Conservation (phyloP, 2,113 vertebrate species). For the Siphamia tubifer region DNA sequence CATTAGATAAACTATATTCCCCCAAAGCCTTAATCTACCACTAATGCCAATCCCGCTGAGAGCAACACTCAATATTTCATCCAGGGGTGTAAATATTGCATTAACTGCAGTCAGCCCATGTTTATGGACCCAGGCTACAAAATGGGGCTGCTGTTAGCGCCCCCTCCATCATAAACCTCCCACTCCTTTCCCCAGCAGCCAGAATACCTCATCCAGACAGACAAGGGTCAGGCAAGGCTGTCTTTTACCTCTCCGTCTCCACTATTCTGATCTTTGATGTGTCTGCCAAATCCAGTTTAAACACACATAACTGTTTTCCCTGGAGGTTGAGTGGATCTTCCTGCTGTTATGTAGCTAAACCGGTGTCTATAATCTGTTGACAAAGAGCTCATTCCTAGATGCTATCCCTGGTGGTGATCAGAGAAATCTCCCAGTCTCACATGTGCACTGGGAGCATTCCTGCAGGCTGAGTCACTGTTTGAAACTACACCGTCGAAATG, state of each 20-base stretch:
- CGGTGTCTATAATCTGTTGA: slow-evolving; percentile 38
- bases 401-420: slow-evolving; percentile 1
- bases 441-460: slow-evolving; percentile 37
- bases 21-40: slow-evolving; percentile 36
- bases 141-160: slow-evolving; percentile 29
- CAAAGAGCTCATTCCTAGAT: slow-evolving; percentile 25
- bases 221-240: slow-evolving; percentile 41
- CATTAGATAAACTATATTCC: slow-evolving; percentile 38
- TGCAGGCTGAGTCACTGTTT: slow-evolving; percentile 45
- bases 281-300: slow-evolving; percentile 29
- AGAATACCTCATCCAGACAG: slow-evolving; percentile 37
- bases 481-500: slow-evolving; percentile 28
- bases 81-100: slow-evolving; percentile 74
- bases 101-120: slow-evolving; percentile 51
- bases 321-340: slow-evolving; percentile 2
- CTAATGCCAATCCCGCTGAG: slow-evolving; percentile 55
- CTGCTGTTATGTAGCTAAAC: slow-evolving; percentile 9
- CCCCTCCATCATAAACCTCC: slow-evolving; percentile 31
- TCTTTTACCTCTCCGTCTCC: slow-evolving; percentile 16
- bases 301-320: slow-evolving; percentile 11
- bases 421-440: slow-evolving; percentile 20
- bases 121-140: slow-evolving; percentile 35
- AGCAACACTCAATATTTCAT: slow-evolving; percentile 76
- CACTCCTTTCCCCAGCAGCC: slow-evolving; percentile 19
- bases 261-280: slow-evolving; percentile 34